phyloP scores from a whole-genome alignment of 1,140 invertebrate species.

The Diabrotica virgifera region DNA sequence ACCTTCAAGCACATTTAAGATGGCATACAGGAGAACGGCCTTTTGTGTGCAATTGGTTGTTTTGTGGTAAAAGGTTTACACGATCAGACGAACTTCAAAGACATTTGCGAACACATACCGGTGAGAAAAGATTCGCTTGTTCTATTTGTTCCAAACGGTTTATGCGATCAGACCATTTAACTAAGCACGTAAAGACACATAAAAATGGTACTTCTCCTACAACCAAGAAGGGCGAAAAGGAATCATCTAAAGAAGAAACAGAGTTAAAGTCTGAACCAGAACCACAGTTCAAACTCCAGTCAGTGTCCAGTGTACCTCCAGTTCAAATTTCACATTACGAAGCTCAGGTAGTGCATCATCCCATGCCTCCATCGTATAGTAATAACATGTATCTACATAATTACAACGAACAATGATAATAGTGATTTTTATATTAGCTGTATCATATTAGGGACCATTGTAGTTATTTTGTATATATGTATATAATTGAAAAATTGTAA shows the following conservation, averaged over 20 bases:
- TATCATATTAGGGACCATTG: not conserved
- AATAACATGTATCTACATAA: not conserved
- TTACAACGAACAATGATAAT: conserved; percentile 2
- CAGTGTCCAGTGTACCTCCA: no score
- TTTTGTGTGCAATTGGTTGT: conserved; percentile 74
- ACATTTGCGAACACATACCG: conserved; percentile 77
- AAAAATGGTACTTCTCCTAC: conserved; percentile 48
- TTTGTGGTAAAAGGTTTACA: conserved; percentile 84
- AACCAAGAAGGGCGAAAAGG: conserved; percentile 12
- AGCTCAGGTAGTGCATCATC: not conserved
- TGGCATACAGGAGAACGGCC: conserved; percentile 81
- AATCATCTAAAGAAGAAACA: not conserved
- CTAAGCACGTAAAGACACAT: conserved; percentile 81
- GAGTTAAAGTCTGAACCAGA: not conserved
- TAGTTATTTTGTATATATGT: not conserved
- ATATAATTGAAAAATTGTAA: not conserved
- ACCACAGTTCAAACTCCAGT: conserved; percentile 1
- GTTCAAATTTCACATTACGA: not conserved
- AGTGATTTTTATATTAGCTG: not conserved
- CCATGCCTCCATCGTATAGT: not conserved
- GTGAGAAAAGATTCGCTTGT: conserved; percentile 78
- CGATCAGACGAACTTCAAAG: conserved; percentile 85
- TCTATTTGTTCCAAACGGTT: conserved; percentile 73
- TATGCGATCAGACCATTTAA: conserved; percentile 80
- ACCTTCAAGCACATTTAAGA: conserved; percentile 81